Base-by-base conservation (phyloP, 2,113 vertebrate species). In the Trochalopteron elliotii region DNA sequence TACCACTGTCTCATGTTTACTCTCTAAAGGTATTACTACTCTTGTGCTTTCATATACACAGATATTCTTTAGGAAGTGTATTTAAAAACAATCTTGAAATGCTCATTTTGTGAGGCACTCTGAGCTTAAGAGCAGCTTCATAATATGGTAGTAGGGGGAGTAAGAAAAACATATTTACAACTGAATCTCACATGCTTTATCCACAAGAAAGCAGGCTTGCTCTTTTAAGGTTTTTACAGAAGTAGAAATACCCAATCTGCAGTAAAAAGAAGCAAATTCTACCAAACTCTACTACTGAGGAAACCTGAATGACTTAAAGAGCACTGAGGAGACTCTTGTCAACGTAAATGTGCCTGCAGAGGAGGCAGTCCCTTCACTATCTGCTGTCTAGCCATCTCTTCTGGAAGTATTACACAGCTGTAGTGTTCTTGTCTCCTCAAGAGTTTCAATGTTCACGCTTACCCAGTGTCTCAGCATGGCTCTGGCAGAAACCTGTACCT, bases 361-460 rank as follows among this genome's bases (percentile, higher is more conserved):
- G 37, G 40, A 67, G 11, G 47, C 14, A 56, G 6, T 11, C 7
- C 16, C 19, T 60, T 77, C 31, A 49, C 7, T 13, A 21, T 4
- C 11, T 39, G 13, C 6, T 40, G 8, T 37, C n/a, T 37, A 59
- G 47, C 37, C 49, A 59, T 11, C 68, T 82, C 27, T 60, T 39
- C 56, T 63, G 65, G 19, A 42, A 77, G 45, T 31, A 49, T 16
- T 30, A 11, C 28, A 45, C 2, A 87, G n/a, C n/a, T 39, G 42
- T 8, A 60, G 27, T 7, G 15, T 28, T 82, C 27, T 49, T 89
- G 33, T 6, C n/a, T 63, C 25, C 30, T 37, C 59, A 55, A 6
- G 22, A 8, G 12, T 71, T 87, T 64, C 31, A 53, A 1, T 5
- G 33, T 9, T 82, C 23, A 76, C 0, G 0, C 28, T 82, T 49